These are phyloP conservation scores for Anguilla megastoma DNA, from an alignment of 2,797 vertebrate genomes.

Conservation along the genomic window DNA sequence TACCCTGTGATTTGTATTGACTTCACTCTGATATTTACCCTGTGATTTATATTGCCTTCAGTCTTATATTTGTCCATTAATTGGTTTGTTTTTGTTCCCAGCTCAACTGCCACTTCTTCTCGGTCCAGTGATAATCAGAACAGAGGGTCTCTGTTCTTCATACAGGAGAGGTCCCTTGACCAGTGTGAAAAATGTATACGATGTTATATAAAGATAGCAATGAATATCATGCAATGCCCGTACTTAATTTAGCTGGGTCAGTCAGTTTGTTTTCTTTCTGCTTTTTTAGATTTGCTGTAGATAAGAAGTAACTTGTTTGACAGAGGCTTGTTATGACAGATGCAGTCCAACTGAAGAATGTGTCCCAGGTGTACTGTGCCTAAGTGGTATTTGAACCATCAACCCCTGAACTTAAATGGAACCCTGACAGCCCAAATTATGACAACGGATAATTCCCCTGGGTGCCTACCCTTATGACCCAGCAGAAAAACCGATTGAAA, in stretches of 20 bases:
- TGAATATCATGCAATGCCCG: background rate
- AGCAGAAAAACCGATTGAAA: background rate
- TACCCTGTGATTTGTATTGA: background rate
- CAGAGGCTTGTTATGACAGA: constrained; percentile 18
- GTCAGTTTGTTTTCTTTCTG: background rate
- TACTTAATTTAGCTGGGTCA: background rate
- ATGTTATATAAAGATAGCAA: background rate
- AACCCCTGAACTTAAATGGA: background rate
- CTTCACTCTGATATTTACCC: background rate
- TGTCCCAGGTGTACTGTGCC: background rate
- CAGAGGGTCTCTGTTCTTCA: background rate
- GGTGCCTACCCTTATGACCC: background rate
- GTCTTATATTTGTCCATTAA: background rate
- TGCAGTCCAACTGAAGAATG: constrained; percentile 18
- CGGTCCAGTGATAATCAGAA: background rate
- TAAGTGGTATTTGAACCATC: constrained; percentile 23
- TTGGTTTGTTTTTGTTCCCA: background rate
- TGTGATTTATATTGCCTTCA: too few relatives aligned
- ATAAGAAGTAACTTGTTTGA: constrained; percentile 12
- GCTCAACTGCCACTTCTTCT: background rate
- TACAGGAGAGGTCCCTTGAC: background rate
- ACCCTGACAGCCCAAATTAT: background rate
- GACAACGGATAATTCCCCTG: background rate
- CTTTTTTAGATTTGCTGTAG: constrained; percentile 28
- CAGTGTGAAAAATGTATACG: background rate